Evolutionary conservation across 1,140 invertebrate species (phyloP), one percentile per base, ranked within the genome.

Genomic region (Cheumatopsyche charites): DNA sequence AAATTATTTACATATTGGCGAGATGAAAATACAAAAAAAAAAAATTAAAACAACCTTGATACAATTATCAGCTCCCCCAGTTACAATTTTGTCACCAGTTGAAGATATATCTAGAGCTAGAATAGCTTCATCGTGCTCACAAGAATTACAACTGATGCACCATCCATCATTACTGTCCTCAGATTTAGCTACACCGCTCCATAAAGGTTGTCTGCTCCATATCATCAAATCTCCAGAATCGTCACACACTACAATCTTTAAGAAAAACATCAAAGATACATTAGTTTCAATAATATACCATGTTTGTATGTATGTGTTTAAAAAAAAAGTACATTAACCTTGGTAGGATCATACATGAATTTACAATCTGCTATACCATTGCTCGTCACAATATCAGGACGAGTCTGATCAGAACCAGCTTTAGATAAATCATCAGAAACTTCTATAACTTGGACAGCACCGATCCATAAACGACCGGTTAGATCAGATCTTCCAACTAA

Each of bases 401-500:
- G 29, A 23, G 17, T 42, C 5, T 79, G 80, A 25, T 77, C 75
- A 62, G 36, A 62, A 68, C 26, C 62, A 71, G 15, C 55, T 67
- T 13, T 74, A 4, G 66, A 49, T 52, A 73, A 69, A 19, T 80
- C 77, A 9, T 67, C 58, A 9, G 77, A 61, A 66, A 67, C 75
- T 62, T 78, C 77, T 49, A 76, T 78, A 41, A 82, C 73, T 68
- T 77, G 78, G 43, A 77, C 80, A 47, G 78, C 78, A 42, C 82
- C 82, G 77, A 81, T 80, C 83, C 82, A 84, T 70, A 81, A 80
- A 4, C 83, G 74, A 4, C 82, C 83, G 13, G 80, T 83, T 43
- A 83, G 55, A 76, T 84, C 82, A 58, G 82, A 83, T 72, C 78
- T 80, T 1, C 82, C 82, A 25, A 84, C 73, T 45, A 84, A 75